Evolutionary conservation across 2,113 vertebrate genomes (phyloP).

Genomic region (Orycteropus afer): DNA sequence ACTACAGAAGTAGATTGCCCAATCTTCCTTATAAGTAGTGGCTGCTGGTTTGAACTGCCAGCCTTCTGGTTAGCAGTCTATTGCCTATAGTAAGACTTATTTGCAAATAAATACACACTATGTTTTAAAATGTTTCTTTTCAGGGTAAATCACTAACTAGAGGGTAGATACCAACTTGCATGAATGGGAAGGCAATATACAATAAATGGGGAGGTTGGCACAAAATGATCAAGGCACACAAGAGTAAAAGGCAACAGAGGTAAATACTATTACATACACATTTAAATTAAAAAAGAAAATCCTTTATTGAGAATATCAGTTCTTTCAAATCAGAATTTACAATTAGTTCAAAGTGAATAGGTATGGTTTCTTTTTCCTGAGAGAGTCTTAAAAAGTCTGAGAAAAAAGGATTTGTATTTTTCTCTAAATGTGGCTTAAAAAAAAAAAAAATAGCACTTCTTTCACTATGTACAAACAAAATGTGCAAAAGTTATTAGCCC

Average conservation of each 20-base stretch:
- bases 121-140: background rate
- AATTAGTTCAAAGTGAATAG: background rate
- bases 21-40: no score
- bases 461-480: background rate
- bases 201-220: no score
- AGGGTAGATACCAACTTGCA: no score
- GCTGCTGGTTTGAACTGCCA: no score
- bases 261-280: no score
- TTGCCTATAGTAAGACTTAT: background rate
- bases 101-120: background rate
- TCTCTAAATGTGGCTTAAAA: background rate
- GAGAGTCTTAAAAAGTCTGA: background rate
- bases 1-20: no score
- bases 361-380: background rate
- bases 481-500: constrained; percentile 39
- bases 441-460: constrained; percentile 39
- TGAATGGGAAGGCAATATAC: no score
- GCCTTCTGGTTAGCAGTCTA: no score
- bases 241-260: no score
- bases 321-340: background rate
- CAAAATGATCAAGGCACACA: no score
- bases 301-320: background rate
- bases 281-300: no score
- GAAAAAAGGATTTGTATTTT: background rate
- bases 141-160: no score